Evolutionary conservation across 1,140 invertebrate species (phyloP).

Genomic region (Zaprionus kolodkinae): DNA sequence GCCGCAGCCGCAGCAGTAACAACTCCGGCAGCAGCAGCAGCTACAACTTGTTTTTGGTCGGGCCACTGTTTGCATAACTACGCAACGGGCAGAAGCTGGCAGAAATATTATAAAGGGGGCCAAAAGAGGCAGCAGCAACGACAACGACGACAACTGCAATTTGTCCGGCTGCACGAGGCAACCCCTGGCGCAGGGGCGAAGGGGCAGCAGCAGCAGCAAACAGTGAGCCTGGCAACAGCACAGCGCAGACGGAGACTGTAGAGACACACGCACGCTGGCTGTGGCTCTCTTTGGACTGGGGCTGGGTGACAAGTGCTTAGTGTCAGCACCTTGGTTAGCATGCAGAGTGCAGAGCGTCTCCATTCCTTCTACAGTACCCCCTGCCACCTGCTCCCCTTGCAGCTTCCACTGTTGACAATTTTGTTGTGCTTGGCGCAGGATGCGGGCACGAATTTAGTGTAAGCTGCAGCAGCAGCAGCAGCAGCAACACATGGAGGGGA

Average conservation of each 20-base stretch:
- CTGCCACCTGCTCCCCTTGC: constrained; percentile 1
- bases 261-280: constrained; percentile 56
- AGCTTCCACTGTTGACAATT: constrained; percentile 66
- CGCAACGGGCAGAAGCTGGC: constrained; percentile 52
- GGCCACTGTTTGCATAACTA: constrained; percentile 79
- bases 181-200: constrained; percentile 4
- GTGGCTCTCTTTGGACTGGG: constrained; percentile 1
- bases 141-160: constrained; percentile 77
- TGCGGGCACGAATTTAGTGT: constrained; percentile 19
- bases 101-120: constrained; percentile 45
- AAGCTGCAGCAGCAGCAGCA: neutral
- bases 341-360: constrained; percentile 52
- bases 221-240: constrained; percentile 17
- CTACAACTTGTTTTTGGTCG: constrained; percentile 67
- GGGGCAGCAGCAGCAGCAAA: constrained; percentile 7
- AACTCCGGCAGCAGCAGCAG: constrained; percentile 13
- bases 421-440: constrained; percentile 43
- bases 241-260: constrained; percentile 24
- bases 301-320: constrained; percentile 80
- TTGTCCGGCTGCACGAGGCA: constrained; percentile 71
- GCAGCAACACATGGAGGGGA: constrained; percentile 7
- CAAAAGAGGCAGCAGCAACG: constrained; percentile 55
- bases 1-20: constrained; percentile 27
- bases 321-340: constrained; percentile 79
- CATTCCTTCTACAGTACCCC: constrained; percentile 5